phyloP scores from a whole-genome alignment of 2,113 vertebrate species.

The Psittacus erithacus region DNA sequence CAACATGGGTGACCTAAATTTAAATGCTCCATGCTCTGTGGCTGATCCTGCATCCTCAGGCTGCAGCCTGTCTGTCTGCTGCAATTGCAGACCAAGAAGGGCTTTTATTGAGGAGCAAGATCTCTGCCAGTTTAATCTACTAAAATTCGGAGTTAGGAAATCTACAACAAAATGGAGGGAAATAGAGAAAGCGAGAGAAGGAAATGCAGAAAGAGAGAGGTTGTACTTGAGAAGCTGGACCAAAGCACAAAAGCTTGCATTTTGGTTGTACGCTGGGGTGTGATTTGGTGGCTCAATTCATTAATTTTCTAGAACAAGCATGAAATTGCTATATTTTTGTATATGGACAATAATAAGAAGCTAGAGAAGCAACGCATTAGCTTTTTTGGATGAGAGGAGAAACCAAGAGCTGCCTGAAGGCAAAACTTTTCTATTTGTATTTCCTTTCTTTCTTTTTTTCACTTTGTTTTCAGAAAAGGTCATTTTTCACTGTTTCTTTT shows the following conservation, averaged over 20 bases:
- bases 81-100: not conserved
- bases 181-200: not conserved
- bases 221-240: not conserved
- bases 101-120: not conserved
- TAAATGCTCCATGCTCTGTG: rapidly evolving
- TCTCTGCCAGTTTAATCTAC: not conserved
- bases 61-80: not conserved
- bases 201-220: not conserved
- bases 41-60: not conserved
- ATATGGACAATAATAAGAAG: not conserved
- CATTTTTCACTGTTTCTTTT: not conserved
- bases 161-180: not conserved
- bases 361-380: not conserved
- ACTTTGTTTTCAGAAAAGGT: not conserved
- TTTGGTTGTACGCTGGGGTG: not conserved
- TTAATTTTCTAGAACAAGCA: not conserved
- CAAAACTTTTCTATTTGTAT: not conserved
- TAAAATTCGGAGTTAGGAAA: not conserved
- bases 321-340: not conserved
- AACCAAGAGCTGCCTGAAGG: not conserved
- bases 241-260: not conserved
- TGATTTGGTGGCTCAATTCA: not conserved
- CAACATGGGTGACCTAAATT: not conserved
- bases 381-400: not conserved
- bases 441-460: not conserved